Conservation (phyloP, 1,140 invertebrate species). For the Centruroides sculpturatus region DNA sequence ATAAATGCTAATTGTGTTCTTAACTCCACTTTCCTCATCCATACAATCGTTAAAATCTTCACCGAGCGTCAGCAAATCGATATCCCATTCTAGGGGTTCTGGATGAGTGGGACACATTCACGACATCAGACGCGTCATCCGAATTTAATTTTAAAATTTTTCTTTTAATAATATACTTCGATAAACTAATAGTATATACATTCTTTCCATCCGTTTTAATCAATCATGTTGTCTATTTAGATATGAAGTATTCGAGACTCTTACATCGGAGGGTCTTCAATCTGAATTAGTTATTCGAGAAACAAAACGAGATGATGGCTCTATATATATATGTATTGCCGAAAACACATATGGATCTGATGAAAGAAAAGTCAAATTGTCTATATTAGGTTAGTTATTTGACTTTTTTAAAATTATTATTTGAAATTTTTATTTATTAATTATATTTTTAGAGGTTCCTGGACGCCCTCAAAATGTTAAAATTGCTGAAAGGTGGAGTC, state of each 20-base stretch:
- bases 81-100: too few relatives aligned
- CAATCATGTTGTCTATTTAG: slow-evolving; percentile 1
- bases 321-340: slow-evolving; percentile 70
- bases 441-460: slow-evolving; percentile 55
- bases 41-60: too few relatives aligned
- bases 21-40: too few relatives aligned
- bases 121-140: too few relatives aligned
- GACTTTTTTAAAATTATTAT: neutral
- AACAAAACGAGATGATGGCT: slow-evolving; percentile 72
- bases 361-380: slow-evolving; percentile 74
- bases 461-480: slow-evolving; percentile 80
- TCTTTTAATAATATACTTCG: too few relatives aligned
- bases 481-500: slow-evolving; percentile 77
- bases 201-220: neutral
- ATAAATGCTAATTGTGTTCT: too few relatives aligned
- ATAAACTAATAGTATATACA: neutral
- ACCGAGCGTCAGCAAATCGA: too few relatives aligned
- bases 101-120: too few relatives aligned
- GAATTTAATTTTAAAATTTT: too few relatives aligned
- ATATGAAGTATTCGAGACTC: slow-evolving; percentile 18
- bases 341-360: slow-evolving; percentile 78
- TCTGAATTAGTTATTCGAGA: slow-evolving; percentile 59
- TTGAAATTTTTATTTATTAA: slow-evolving; percentile 10
- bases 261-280: slow-evolving; percentile 13
- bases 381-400: slow-evolving; percentile 62